A percentile compares a stretch with the other conserved stretches of the same genome.
phyloP scores from a whole-genome alignment of 2,888 invertebrate species.

The Nomada flava region DNA sequence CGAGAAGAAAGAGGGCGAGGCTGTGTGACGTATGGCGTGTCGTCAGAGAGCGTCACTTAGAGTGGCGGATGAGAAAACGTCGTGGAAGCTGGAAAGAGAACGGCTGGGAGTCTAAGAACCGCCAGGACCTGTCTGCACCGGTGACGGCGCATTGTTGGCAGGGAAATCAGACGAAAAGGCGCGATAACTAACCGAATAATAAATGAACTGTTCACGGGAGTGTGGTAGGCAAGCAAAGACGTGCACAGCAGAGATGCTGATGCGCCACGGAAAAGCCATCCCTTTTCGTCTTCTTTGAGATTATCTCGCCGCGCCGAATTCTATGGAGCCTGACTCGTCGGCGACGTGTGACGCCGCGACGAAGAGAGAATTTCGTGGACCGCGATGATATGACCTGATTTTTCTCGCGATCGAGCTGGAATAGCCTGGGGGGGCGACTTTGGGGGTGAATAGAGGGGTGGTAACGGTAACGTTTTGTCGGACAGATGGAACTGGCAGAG shows the following conservation, averaged over 20 bases:
- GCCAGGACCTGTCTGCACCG: conserved; percentile 74
- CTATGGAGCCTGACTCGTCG: conserved; percentile 49
- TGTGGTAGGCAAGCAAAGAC: conserved; percentile 73
- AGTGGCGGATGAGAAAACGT: conserved; percentile 76
- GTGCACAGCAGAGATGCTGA: conserved; percentile 50
- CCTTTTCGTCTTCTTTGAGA: conserved; percentile 70
- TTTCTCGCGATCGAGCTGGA: conserved; percentile 18
- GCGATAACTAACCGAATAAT: conserved; percentile 85
- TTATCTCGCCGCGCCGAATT: conserved; percentile 59
- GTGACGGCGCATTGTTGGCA: conserved; percentile 83
- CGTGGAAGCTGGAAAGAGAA: conserved; percentile 55
- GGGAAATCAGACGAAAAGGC: conserved; percentile 85
- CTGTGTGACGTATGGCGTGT: conserved; percentile 79
- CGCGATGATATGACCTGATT: conserved; percentile 52
- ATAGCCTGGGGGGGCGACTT: no score
- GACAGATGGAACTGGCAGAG: no score
- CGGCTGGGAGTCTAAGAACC: conserved; percentile 71
- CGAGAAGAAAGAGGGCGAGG: conserved; percentile 2
- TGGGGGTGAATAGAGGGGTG: no score
- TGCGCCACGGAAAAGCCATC: conserved; percentile 67
- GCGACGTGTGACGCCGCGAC: conserved; percentile 33
- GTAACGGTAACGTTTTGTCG: no score
- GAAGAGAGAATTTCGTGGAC: conserved; percentile 13
- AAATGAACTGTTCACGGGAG: conserved; percentile 83
- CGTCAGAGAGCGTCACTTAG: conserved; percentile 77